Percentiles rank a stretch among this genome's conserved stretches.
phyloP scores from a whole-genome alignment of 1,140 invertebrate species.

The Chymomyza costata region DNA sequence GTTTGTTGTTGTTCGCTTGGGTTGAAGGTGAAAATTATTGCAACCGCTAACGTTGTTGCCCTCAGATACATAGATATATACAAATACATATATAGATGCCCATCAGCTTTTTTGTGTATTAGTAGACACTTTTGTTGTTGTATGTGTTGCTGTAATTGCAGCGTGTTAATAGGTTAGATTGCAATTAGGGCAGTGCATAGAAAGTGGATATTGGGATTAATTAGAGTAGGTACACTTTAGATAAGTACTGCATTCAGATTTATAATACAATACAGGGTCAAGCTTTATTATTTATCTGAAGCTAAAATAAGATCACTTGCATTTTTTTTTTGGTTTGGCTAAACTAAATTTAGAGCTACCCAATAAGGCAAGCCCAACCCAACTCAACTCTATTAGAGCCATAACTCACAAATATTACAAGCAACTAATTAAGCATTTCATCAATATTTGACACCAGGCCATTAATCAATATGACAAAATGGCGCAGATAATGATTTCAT shows the following conservation, averaged over 20 bases:
- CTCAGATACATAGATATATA: no score
- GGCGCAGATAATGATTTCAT: conserved; percentile 62
- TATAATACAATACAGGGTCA: no score
- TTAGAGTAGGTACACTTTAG: conserved; percentile 22
- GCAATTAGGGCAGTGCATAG: conserved; percentile 61
- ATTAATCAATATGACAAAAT: conserved; percentile 69
- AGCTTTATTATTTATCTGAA: no score
- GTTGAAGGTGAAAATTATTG: conserved; percentile 65
- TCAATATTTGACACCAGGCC: conserved; percentile 17
- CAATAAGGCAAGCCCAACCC: no score
- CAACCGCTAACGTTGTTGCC: conserved; percentile 38
- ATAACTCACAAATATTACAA: no score
- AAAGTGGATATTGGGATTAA: conserved; percentile 35
- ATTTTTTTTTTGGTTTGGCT: no score
- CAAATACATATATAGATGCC: conserved; percentile 37
- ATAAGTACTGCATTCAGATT: no score
- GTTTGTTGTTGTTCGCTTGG: conserved; percentile 28
- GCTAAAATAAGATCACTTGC: no score
- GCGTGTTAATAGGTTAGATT: conserved; percentile 66
- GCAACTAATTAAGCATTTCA: no score
- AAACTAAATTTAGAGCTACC: no score
- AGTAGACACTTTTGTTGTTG: conserved; percentile 25
- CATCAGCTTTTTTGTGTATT: conserved; percentile 23
- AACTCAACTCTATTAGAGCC: no score
- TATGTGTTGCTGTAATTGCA: conserved; percentile 6